Percentiles rank a stretch among this genome's conserved stretches.
Evolutionary conservation across 1,140 invertebrate genomes (phyloP).

Genomic region (Samia ricini): DNA sequence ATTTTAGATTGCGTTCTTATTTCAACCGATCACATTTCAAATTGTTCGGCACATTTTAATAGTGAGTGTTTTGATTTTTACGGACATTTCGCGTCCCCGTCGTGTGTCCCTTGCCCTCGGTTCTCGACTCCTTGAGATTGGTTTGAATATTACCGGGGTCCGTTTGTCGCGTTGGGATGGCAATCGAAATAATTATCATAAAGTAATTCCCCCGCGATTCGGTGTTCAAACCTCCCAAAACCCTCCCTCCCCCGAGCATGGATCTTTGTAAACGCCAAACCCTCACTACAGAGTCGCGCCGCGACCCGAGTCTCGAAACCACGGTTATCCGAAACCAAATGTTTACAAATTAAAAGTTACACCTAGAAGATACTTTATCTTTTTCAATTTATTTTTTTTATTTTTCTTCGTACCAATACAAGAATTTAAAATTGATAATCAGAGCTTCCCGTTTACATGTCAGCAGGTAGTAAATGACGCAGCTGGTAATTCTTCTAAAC

Average conservation of each 20-base stretch:
- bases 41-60: constrained; percentile 20
- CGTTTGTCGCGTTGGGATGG: constrained; percentile 45
- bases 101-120: neutral
- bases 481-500: neutral
- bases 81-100: constrained; percentile 29
- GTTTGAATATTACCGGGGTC: constrained; percentile 34
- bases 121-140: constrained; percentile 30
- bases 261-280: constrained; percentile 44
- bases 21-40: constrained; percentile 33
- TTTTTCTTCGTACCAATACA: neutral
- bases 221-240: too few relatives aligned
- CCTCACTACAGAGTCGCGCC: constrained; percentile 29
- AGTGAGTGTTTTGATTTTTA: constrained; percentile 45
- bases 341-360: neutral
- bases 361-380: too few relatives aligned
- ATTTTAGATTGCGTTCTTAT: constrained; percentile 26
- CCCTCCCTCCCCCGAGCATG: constrained; percentile 33
- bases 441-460: neutral
- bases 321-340: neutral
- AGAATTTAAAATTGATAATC: neutral
- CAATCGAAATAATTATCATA: constrained; percentile 73
- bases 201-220: constrained; percentile 67
- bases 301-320: constrained; percentile 9
- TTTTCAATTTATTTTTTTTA: neutral
- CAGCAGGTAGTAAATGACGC: neutral